Conservation (phyloP, 37 sponge, comb jelly and placozoan species). For the Aphrocallistes beatrix region DNA sequence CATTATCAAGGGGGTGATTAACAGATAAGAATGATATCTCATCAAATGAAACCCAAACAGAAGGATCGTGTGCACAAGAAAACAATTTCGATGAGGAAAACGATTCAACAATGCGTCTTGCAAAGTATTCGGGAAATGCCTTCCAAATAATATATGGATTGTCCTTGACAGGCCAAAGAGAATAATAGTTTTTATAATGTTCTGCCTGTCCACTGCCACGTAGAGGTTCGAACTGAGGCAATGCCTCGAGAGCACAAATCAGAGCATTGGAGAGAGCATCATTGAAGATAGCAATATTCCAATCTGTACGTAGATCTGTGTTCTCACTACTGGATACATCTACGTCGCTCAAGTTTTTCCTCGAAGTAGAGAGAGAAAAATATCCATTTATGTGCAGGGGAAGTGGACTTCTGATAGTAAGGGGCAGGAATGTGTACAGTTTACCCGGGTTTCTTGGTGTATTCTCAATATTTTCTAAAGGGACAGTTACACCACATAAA, state of each 20-base stretch:
- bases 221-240: not conserved
- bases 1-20: not conserved
- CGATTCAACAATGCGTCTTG: not conserved
- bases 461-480: not conserved
- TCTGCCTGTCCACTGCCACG: not conserved
- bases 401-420: not conserved
- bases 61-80: not conserved
- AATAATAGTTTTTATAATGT: not conserved
- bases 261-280: not conserved
- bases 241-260: not conserved
- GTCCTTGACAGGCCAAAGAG: not conserved
- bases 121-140: not conserved
- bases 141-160: not conserved
- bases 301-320: not conserved
- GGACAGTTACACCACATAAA: not conserved
- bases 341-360: not conserved
- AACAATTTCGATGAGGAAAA: not conserved
- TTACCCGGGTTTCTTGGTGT: not conserved
- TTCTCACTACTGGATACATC: not conserved
- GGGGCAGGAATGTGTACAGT: not conserved
- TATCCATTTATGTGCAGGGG: not conserved
- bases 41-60: not conserved
- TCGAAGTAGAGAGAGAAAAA: not conserved
- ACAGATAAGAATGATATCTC: not conserved
- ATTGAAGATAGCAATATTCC: not conserved